Percentiles rank a stretch among this genome's conserved stretches.
Evolutionary conservation across 2,888 invertebrate genomes (phyloP).

Genomic region (Spicauda simplicius): DNA sequence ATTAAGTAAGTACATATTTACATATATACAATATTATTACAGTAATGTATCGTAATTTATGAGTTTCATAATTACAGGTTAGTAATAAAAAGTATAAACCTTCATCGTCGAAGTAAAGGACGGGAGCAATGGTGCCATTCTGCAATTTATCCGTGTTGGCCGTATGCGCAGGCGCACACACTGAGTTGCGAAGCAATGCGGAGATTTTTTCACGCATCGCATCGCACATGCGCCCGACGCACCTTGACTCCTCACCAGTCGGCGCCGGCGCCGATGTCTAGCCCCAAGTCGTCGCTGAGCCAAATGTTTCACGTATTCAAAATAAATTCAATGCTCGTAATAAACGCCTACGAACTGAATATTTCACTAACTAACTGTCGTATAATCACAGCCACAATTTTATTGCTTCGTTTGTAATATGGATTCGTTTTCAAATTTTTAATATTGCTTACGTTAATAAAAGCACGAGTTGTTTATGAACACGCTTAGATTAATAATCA

Average conservation of each 20-base stretch:
- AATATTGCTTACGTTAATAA: conserved; percentile 28
- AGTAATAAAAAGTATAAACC: conserved; percentile 51
- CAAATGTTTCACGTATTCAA: conserved; percentile 48
- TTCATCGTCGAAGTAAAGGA: conserved; percentile 71
- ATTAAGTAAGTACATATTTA: no score
- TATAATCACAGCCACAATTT: conserved; percentile 41
- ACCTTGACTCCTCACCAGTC: conserved; percentile 50
- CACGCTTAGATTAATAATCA: conserved; percentile 16
- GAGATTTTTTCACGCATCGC: conserved; percentile 80
- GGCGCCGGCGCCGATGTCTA: conserved; percentile 60
- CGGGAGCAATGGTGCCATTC: conserved; percentile 65
- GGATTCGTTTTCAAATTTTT: conserved; percentile 22
- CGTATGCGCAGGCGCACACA: conserved; percentile 60
- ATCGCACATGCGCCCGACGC: conserved; percentile 68
- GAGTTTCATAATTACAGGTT: not conserved
- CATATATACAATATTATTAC: no score
- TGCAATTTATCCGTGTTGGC: conserved; percentile 67
- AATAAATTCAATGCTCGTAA: conserved; percentile 52
- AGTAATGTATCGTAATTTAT: no score
- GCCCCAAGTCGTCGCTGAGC: conserved; percentile 42
- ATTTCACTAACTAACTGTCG: conserved; percentile 50
- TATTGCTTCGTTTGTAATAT: conserved; percentile 38
- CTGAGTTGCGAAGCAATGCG: conserved; percentile 68
- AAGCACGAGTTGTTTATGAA: conserved; percentile 16
- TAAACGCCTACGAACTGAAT: conserved; percentile 48